Evolutionary conservation across 1,140 invertebrate genomes (phyloP), one percentile per base, ranked within the genome.

Genomic region (Drosophila suzukii): DNA sequence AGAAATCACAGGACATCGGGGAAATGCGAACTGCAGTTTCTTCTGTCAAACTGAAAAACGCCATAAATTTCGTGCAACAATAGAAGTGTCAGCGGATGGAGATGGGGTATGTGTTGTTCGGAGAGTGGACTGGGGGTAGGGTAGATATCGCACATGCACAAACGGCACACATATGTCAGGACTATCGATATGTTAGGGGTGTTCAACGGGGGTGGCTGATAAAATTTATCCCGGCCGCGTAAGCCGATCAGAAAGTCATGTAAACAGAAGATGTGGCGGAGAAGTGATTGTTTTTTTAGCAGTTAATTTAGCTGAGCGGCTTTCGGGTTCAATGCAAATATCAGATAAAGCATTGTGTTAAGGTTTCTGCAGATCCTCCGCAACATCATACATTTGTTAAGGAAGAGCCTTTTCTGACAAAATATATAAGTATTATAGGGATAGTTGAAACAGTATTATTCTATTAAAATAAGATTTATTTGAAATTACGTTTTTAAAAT

Each of bases 41-140:
- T 56, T 41, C 67, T 85, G 81, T 90, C 86, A 90, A 88, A 74
- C 62, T 91, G 88, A 88, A 81, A 91, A 91, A 84, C 78, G 88
- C 88, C 83, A 91, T 91, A 91, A 91, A 91, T 91, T 91, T 71
- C 57, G 50, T 15, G 24, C 49, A 54, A 77, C 78, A 75, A 71
- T 62, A 55, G 62, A 67, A 50, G 51, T 71, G 61, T 50, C 77
- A 66, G 58, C 58, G 65, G 59, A 78, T 39, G 62, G 32, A 27
- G 58, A 70, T 70, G 63, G 66, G 50, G 73, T 67, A 58, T n/a
- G 51, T 43, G 58, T 49, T 67, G 58, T 61, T 24, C 17, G 49
- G 73, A 39, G 27, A 65, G 41, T 39, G 56, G 75, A 27, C 57
- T 44, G 39, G 68, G 49, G 34, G 58, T 24, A 46, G 57, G 39